A percentile compares a stretch with the other conserved stretches of the same genome.
These are phyloP conservation scores for Lasioglossum albipes DNA, from an alignment of 1,140 invertebrate species.

Conservation along the genomic window DNA sequence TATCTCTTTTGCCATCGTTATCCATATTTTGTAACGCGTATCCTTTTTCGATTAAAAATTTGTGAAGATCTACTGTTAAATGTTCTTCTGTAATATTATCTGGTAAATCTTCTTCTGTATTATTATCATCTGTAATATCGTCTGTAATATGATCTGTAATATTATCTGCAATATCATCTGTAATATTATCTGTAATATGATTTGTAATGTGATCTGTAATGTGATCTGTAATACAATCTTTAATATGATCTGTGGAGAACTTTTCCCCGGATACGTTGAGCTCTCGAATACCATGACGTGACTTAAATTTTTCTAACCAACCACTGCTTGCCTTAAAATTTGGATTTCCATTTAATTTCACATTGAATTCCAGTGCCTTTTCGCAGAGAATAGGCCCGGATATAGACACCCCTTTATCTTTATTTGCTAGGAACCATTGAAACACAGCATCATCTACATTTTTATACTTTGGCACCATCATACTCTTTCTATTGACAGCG, in stretches of 20 bases:
- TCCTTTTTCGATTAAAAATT: background rate
- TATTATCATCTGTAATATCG: background rate
- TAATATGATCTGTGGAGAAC: background rate
- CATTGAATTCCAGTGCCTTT: constrained; percentile 11
- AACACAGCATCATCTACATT: constrained; percentile 11
- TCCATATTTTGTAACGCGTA: background rate
- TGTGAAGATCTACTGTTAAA: background rate
- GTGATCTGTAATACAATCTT: background rate
- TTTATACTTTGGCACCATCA: constrained; percentile 5
- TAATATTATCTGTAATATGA: background rate
- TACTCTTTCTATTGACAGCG: background rate
- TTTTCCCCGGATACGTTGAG: background rate
- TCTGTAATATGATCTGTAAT: background rate
- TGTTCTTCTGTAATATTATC: background rate
- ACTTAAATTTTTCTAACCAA: constrained; percentile 12
- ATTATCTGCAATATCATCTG: background rate
- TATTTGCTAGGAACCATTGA: constrained; percentile 5
- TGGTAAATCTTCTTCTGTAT: background rate
- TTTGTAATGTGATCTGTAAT: too few relatives aligned
- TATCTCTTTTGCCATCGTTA: background rate
- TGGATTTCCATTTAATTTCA: background rate
- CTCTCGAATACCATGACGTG: constrained; percentile 10
- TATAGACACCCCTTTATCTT: constrained; percentile 2
- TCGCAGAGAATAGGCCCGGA: background rate
- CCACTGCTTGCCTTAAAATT: constrained; percentile 20